Evolutionary conservation across 2,888 invertebrate genomes (phyloP), one percentile per base, ranked within the genome.

Genomic region (Hemistola chrysoprasaria): DNA sequence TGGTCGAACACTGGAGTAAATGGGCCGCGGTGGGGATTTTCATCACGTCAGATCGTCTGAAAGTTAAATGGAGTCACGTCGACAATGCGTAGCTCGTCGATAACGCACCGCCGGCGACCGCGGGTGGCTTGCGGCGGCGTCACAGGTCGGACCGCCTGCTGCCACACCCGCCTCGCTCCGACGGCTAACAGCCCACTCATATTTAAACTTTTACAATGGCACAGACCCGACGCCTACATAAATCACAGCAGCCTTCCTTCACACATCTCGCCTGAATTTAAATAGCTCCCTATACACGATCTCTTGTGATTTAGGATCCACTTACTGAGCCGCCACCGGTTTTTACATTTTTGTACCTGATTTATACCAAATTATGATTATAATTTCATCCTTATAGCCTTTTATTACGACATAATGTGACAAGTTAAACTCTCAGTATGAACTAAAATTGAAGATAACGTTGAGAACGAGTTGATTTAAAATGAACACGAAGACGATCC

Each of bases 181-280:
- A 16, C 47, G 47, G 47, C 58, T 54, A 57, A 56, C 57, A 56
- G 53, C 64, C 62, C 56, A 53, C 71, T 79, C 71, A 81, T 78
- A 80, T 78, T 82, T 76, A 80, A 84, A 83, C 77, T 85, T 83
- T 81, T 73, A 75, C 76, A 78, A 78, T 76, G 66, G 73, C 68
- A 62, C 62, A 59, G 59, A 62, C 69, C 70, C 64, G 48, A 56
- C 69, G 62, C 71, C 68, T 59, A 67, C 72, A 83, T 86, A 81
- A 85, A 84, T 85, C 81, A 81, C 71, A 53, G 53, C 49, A 66
- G 61, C 76, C 74, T 78, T 81, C 74, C 70, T 81, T 80, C 75
- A 78, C 80, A 80, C 73, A 70, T 82, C 78, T 76, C 71, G 68
- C 70, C 68, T 64, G 78, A 83, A 84, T 84, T 86, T 83, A 80